These are phyloP conservation scores for Harmothoe impar DNA, from an alignment of 2,888 invertebrate genomes.

Conservation along the genomic window DNA sequence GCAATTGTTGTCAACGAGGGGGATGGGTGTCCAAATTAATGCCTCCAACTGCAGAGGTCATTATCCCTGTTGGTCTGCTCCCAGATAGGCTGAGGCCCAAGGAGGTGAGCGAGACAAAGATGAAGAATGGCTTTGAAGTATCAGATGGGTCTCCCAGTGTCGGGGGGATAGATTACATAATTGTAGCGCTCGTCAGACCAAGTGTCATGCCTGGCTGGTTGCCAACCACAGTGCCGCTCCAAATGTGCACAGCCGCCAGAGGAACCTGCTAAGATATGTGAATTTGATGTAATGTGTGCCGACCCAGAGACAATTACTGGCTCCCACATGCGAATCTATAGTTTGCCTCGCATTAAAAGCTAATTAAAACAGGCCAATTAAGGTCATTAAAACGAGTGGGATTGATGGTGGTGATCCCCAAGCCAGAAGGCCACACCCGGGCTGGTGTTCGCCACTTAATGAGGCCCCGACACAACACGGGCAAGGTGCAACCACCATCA, in stretches of 20 bases:
- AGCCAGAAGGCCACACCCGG: not conserved
- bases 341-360: slow-evolving; percentile 30
- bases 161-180: slow-evolving; percentile 11
- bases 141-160: not conserved
- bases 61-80: not conserved
- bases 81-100: not conserved
- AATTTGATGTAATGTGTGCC: slow-evolving; percentile 2
- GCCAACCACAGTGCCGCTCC: not conserved
- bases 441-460: not conserved
- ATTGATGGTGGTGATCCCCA: slow-evolving; percentile 3
- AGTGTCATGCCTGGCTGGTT: slow-evolving; percentile 20
- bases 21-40: slow-evolving; percentile 13
- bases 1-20: not conserved
- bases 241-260: not conserved
- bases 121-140: not conserved
- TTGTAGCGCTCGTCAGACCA: not conserved
- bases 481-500: too few species aligned
- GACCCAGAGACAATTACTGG: slow-evolving; percentile 6
- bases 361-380: slow-evolving; percentile 43
- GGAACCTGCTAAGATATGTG: too few species aligned
- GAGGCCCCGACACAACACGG: too few species aligned
- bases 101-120: not conserved
- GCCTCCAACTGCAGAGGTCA: not conserved
- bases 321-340: slow-evolving; percentile 46
- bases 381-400: not conserved